Conservation (phyloP, 1,140 invertebrate genomes). For the Drosophila pruinosa region DNA sequence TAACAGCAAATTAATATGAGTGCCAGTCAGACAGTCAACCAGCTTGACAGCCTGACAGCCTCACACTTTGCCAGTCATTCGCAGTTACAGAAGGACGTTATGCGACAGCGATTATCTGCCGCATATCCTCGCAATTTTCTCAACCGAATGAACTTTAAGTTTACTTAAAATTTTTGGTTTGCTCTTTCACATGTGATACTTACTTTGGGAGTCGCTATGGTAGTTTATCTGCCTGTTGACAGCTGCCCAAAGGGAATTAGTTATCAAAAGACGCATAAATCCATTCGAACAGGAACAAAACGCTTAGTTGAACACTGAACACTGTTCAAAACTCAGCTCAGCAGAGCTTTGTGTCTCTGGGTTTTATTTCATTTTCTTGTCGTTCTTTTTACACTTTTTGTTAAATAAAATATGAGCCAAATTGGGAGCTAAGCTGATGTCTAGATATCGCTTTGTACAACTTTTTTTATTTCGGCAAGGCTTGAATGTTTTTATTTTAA, state of each 20-base stretch:
- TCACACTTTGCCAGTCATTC: constrained; percentile 13
- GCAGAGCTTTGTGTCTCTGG: not conserved
- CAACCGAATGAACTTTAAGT: not conserved
- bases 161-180: not conserved
- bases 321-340: constrained; percentile 1
- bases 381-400: constrained; percentile 15
- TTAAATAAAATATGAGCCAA: constrained; percentile 67
- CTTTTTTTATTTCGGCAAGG: not conserved
- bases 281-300: constrained; percentile 55
- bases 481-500: not conserved
- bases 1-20: constrained; percentile 61
- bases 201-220: constrained; percentile 49
- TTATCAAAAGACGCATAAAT: constrained; percentile 80
- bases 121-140: not conserved
- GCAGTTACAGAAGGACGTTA: not conserved
- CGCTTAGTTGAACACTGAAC: constrained; percentile 20
- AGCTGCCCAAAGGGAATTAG: constrained; percentile 77
- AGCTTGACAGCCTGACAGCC: not conserved
- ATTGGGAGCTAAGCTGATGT: constrained; percentile 36
- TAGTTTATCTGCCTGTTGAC: constrained; percentile 74
- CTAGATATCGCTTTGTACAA: constrained; percentile 20
- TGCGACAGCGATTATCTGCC: not conserved
- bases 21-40: constrained; percentile 34
- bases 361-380: constrained; percentile 13
- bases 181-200: constrained; percentile 10